Percentiles rank a stretch among this genome's conserved stretches.
Evolutionary conservation across 2,797 vertebrate genomes (phyloP).

Genomic region (Pangasius sanitwongsei): DNA sequence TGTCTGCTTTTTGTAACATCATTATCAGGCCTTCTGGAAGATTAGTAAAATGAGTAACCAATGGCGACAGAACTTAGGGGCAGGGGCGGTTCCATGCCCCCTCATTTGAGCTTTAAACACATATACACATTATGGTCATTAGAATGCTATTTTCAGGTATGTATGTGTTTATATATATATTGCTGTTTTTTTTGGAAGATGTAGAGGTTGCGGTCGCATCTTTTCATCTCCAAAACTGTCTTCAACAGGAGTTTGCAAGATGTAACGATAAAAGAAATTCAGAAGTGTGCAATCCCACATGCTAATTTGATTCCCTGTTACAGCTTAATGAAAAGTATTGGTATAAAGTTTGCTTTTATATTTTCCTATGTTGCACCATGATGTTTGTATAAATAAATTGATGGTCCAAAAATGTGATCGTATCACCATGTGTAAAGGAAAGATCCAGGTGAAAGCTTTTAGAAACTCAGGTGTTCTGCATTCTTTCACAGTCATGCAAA

Average conservation of each 20-base stretch:
- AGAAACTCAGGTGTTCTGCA: not conserved
- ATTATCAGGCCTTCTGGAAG: too few species aligned
- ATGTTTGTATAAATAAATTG: not conserved
- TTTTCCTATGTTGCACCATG: not conserved
- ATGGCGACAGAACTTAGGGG: not conserved
- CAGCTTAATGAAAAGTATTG: not conserved
- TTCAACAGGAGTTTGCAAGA: not conserved
- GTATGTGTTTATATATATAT: not conserved
- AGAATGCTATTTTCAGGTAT: not conserved
- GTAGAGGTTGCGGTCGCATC: too few species aligned
- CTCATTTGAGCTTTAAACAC: not conserved
- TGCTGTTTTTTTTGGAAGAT: not conserved
- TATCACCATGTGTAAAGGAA: not conserved
- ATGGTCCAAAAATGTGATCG: not conserved
- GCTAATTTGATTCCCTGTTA: too few species aligned
- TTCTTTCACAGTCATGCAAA: not conserved
- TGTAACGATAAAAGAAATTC: too few species aligned
- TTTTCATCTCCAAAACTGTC: too few species aligned
- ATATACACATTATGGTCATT: not conserved
- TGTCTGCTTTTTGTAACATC: too few species aligned
- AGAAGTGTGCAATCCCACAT: too few species aligned
- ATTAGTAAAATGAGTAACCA: too few species aligned
- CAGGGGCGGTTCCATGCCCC: not conserved
- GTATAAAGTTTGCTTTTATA: not conserved
- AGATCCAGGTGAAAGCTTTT: not conserved